Base-by-base conservation (phyloP, 2,888 invertebrate species). In the Timema podura region DNA sequence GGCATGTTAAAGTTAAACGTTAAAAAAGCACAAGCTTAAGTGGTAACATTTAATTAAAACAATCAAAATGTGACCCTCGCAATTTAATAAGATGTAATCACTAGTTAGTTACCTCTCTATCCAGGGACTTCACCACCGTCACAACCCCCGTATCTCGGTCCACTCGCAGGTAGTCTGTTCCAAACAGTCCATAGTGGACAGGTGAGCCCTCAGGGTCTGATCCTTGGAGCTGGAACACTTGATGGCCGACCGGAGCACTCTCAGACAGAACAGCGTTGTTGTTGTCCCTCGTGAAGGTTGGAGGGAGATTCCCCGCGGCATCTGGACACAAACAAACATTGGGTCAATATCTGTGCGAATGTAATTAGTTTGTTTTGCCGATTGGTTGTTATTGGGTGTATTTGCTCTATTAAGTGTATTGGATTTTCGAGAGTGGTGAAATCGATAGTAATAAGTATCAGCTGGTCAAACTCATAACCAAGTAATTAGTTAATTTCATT, bases 81-180 rank as follows among this genome's bases (percentile, higher is more conserved):
- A 13, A 51, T 51, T 51, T 51, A 11, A 13, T 13, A 51, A 51
- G 3, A 1, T 16, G 6, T 47, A 44, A 13, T 10, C 46, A 57
- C n/a, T 49, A 9, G 59, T 64, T 59, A 77, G 76, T 79, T 81
- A 91, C 92, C 86, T 95, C 95, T 78, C 93, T 87, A 82, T 96
- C 93, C 75, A 96, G 83, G 0, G 91, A 89, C 78, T 90, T 89
- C 13, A 88, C 87, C 54, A 95, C 83, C 0, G 88, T 92, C 67
- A 96, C 92, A 73, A 90, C 89, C 10, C 95, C 95, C 3, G 91
- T 89, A 61, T 84, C 83, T 11, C 90, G 85, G 80, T 95, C 86
- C 10, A 95, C 95, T 73, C 85, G 84, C 76, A 95, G 90, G 78
- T 90, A 87, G 80, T 95, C 92, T 5, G 94, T 93, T 46, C 93